Base-by-base conservation (phyloP, 2,113 vertebrate genomes). In the Zosterops pallidus region DNA sequence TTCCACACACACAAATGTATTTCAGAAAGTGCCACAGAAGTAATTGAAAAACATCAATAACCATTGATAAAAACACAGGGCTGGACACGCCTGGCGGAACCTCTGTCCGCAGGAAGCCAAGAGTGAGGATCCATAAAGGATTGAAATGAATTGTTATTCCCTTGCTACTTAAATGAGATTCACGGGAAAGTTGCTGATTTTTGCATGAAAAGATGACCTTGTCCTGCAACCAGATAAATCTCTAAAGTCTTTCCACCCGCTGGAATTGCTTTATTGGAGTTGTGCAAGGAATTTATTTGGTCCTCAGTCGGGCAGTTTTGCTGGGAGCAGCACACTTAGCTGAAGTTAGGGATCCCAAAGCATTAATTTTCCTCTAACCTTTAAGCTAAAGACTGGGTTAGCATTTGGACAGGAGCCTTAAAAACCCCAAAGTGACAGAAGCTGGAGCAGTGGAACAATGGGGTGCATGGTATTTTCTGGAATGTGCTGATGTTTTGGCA, bases 41-140 rank as follows among this genome's bases (percentile, higher is more conserved):
- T 89, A 96, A 96, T 83, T 95, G 96, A 69, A 97, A 97, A 97
- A 80, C 80, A 86, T 97, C 96, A 96, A 94, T 97, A 98, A 96
- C 5, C 5, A 96, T 97, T 65, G 25, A 97, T 96, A 79, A 86
- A 79, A 90, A 53, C 92, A 86, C 78, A 65, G 88, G 90, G 31
- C 64, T 83, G 83, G 94, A 67, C 83, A 86, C 3, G 71, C 93
- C 83, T 96, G 94, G 74, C 0, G 6, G 96, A 96, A 72, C 86
- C 67, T 89, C 75, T 60, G 86, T 60, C 29, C 2, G 11, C 82
- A 79, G 89, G 84, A 97, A 93, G 71, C 21, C 8, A 53, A 26
- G 91, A 93, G 42, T 75, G 86, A 83, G 86, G 86, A 83, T 94
- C 95, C 37, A 81, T 92, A 78, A 96, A 94, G 93, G 63, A 42